phyloP scores from a whole-genome alignment of 2,113 vertebrate genomes.

The Charina bottae region DNA sequence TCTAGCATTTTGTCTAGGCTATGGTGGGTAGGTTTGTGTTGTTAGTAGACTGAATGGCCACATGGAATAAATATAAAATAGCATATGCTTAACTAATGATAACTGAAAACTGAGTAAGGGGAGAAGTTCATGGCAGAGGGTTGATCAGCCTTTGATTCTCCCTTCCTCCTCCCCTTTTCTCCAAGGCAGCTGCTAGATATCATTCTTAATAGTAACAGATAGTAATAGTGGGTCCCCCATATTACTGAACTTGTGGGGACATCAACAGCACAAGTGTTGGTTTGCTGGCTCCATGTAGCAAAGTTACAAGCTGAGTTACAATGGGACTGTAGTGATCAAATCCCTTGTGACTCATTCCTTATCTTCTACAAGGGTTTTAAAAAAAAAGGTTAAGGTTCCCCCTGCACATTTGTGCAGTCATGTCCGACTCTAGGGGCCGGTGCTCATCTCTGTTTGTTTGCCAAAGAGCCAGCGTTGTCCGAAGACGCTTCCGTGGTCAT shows the following conservation, averaged over 20 bases:
- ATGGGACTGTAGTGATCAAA: not conserved
- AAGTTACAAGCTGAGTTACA: not conserved
- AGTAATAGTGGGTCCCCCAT: not conserved
- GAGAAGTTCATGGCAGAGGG: conserved; percentile 11
- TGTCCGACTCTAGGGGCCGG: no score
- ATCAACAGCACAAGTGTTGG: not conserved
- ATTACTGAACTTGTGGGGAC: not conserved
- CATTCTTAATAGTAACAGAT: not conserved
- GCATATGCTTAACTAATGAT: conserved; percentile 25
- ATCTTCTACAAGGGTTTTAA: not conserved
- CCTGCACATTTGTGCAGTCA: no score
- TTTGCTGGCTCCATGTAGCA: not conserved
- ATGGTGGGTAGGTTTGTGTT: conserved; percentile 51
- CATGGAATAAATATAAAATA: conserved; percentile 56
- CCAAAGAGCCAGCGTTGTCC: no score
- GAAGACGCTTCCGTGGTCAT: no score
- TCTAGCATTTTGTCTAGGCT: conserved; percentile 50
- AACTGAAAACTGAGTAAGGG: not conserved
- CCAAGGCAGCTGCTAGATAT: not conserved
- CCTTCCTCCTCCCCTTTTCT: not conserved
- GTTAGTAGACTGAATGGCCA: conserved; percentile 29
- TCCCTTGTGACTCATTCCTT: not conserved
- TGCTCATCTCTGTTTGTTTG: no score
- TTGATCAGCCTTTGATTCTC: conserved; percentile 13
- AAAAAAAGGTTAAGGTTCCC: no score